Conservation (phyloP, 2,888 invertebrate species). For the Lochmaea crataegi region DNA sequence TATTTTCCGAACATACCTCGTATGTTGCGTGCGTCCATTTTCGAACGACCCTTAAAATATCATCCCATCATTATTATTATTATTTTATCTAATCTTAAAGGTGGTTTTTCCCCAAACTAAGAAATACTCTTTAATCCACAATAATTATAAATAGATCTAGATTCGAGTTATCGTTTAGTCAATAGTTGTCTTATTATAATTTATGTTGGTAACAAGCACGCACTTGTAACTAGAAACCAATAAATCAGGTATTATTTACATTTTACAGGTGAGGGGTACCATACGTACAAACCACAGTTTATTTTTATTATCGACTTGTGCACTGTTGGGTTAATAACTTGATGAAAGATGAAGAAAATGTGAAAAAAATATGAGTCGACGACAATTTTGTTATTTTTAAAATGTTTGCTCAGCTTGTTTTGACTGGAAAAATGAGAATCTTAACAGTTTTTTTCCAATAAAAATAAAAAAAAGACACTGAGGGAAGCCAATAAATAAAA, state of each 20-base stretch:
- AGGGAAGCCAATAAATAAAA: too few relatives aligned
- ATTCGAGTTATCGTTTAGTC: not conserved
- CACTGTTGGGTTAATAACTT: conserved; percentile 24
- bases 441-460: too few relatives aligned
- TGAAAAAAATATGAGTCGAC: not conserved
- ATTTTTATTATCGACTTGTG: conserved; percentile 12
- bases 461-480: too few relatives aligned
- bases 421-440: not conserved
- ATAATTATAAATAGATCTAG: not conserved
- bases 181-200: conserved; percentile 24
- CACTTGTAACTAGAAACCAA: conserved; percentile 11
- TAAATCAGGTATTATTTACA: conserved; percentile 34
- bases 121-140: not conserved
- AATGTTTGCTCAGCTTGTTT: not conserved
- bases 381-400: not conserved
- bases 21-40: too few relatives aligned
- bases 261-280: conserved; percentile 31
- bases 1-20: too few relatives aligned
- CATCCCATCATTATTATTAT: too few relatives aligned
- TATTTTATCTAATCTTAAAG: too few relatives aligned
- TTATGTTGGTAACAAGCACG: conserved; percentile 24
- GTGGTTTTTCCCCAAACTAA: too few relatives aligned
- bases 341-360: conserved; percentile 7
- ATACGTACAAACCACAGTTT: conserved; percentile 20
- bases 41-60: too few relatives aligned